Evolutionary conservation across 2,113 vertebrate species (phyloP), one percentile per base, ranked within the genome.

Genomic region (Procapra przewalskii): DNA sequence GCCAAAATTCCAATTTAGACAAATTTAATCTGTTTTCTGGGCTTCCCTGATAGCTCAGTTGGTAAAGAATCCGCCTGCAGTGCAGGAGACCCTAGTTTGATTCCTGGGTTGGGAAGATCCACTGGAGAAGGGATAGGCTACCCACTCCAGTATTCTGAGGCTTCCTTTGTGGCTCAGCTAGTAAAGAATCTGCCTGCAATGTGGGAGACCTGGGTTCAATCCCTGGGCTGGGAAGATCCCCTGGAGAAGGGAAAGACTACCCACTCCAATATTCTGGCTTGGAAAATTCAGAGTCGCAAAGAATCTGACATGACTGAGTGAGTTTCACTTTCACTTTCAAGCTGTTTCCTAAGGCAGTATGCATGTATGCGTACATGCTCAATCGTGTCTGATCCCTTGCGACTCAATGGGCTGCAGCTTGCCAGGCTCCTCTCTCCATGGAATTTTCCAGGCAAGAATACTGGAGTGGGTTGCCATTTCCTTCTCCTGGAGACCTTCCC

Each of bases 61-160:
- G 67, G 67, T 71, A 71, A 71, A 71, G n/a, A 40, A 71, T 40
- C n/a, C 0, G 0, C n/a, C 10, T 40, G n/a, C 67, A 25, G 5
- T 40, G 19, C 67, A 40, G 36, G n/a, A 75, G 67, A 40, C n/a
- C 19, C 67, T 71, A 21, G n/a, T 40, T 71, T 71, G 67, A 23
- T 40, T 71, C 19, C n/a, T 71, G 67, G n/a, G 19, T 40, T 0
- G 5, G n/a, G n/a, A 71, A 71, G n/a, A 71, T 71, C 67, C 1
- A 0, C 10, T 71, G 67, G 67, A 71, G 67, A 36, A 71, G 67
- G n/a, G 67, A 64, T 17, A 64, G 31, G 15, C 31, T n/a, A n/a
- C 31, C 60, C 31, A 64, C 31, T 17, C 31, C 62, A 17, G 62
- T n/a, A n/a, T n/a, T 64, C 62, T n/a, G 62, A 64, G 31, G 62